Base-by-base conservation (phyloP, 2,888 invertebrate genomes). In the Meiosimyza platycephala region DNA sequence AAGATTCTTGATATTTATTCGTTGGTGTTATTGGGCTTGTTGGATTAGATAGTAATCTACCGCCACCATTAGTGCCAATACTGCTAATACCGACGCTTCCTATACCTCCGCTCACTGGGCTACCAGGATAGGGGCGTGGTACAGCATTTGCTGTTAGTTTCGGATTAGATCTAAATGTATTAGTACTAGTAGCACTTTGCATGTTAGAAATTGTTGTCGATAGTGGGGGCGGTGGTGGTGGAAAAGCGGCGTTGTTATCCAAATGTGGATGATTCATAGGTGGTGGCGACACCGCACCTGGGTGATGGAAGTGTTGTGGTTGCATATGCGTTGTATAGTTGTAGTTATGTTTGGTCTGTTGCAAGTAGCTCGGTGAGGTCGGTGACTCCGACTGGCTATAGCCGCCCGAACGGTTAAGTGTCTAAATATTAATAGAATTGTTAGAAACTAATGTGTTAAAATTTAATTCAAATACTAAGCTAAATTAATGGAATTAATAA, bases 91-190 rank as follows among this genome's bases (percentile, higher is more conserved):
- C 65, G 22, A 51, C 50, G 65, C 60, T 72, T 47, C 62, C 50
- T 71, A 76, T 76, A 47, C 71, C 77, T 22, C 74, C 76, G 11
- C 76, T 74, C 15, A 78, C 79, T 60, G 83, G 81, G 77, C 84
- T 84, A 57, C 87, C 86, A 57, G 85, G 87, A 76, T 88, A 88
- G 68, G 87, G 87, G 15, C 87, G 85, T 75, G 87, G 88, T 77
- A 86, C 84, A 57, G 87, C 84, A 77, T 87, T 88, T 76, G 87
- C 88, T 77, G 87, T 88, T 83, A 88, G 78, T 80, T 85, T 87
- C 47, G 86, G 87, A 79, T 87, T 87, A 83, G 86, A 81, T 77
- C 86, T 83, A 78, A 84, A 87, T 76, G 84, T 83, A 75, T 81
- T 69, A 16, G 47, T 13, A 16, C 71, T 63, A n/a, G 85, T 84